phyloP scores from a whole-genome alignment of 2,113 vertebrate genomes.

The Amblyornis subalaris region DNA sequence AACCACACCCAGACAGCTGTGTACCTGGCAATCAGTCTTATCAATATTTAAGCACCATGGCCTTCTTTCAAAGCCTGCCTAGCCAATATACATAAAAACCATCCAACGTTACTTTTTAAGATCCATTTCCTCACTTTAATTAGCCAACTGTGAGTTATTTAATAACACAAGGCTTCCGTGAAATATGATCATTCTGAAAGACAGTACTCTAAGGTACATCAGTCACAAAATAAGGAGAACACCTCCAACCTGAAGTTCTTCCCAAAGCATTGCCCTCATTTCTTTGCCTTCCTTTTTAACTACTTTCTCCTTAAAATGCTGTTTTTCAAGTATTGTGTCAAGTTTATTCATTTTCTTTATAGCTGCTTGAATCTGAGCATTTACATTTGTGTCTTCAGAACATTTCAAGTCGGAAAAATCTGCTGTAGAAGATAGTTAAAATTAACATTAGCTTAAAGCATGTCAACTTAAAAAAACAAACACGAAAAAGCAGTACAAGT shows the following conservation, averaged over 20 bases:
- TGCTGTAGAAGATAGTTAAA: slow-evolving; percentile 13
- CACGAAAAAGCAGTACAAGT: neutral
- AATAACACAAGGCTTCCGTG: neutral
- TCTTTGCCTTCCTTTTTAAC: slow-evolving; percentile 78
- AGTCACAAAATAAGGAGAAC: neutral
- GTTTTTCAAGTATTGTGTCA: slow-evolving; percentile 78
- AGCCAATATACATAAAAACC: neutral
- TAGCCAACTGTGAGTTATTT: neutral
- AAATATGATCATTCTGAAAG: neutral
- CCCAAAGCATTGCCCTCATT: slow-evolving; percentile 79
- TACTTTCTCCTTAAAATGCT: slow-evolving; percentile 72
- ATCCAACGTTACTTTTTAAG: neutral
- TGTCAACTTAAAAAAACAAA: neutral
- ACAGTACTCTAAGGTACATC: neutral
- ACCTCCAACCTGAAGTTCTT: slow-evolving; percentile 78
- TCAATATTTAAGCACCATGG: neutral
- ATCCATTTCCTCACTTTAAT: neutral
- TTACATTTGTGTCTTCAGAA: slow-evolving; percentile 48
- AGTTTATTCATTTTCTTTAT: slow-evolving; percentile 81
- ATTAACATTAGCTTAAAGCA: neutral
- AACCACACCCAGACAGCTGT: neutral
- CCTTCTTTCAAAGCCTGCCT: neutral
- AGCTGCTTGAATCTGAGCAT: slow-evolving; percentile 73
- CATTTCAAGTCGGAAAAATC: neutral
- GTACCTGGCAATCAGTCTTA: neutral